phyloP scores from a whole-genome alignment of 1,140 invertebrate genomes.

The Prorops nasuta region DNA sequence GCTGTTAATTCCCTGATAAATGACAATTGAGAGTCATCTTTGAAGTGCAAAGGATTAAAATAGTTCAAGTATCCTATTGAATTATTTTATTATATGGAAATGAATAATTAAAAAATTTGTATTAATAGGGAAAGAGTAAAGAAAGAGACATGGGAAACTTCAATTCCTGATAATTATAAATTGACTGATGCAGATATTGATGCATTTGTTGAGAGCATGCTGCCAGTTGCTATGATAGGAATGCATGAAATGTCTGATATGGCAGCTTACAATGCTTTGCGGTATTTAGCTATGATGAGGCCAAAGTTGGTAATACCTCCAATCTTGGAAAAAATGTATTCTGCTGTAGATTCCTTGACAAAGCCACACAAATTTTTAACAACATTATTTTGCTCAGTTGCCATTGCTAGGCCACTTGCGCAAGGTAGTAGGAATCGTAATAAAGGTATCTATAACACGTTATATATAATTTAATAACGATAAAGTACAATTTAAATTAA shows the following conservation, averaged over 20 bases:
- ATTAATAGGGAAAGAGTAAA: conserved; percentile 63
- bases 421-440: conserved; percentile 60
- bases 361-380: conserved; percentile 84
- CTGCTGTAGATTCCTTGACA: conserved; percentile 78
- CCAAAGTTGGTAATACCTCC: conserved; percentile 82
- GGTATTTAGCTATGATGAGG: conserved; percentile 74
- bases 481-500: not conserved
- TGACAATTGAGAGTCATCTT: too few relatives aligned
- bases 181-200: conserved; percentile 81
- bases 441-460: conserved; percentile 34
- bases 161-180: conserved; percentile 66
- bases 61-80: conserved; percentile 1
- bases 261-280: conserved; percentile 68
- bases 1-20: too few relatives aligned
- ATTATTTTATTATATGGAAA: not conserved
- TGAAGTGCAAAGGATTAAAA: too few relatives aligned
- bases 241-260: conserved; percentile 75
- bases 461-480: not conserved
- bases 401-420: conserved; percentile 70
- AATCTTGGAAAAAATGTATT: conserved; percentile 76
- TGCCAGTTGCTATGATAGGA: conserved; percentile 68
- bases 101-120: conserved; percentile 14
- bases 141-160: conserved; percentile 67
- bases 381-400: conserved; percentile 73
- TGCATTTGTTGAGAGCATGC: conserved; percentile 74